Evolutionary conservation across 2,797 vertebrate genomes (phyloP), one percentile per base, ranked within the genome.

Genomic region (Lepilemur septentrionalis): DNA sequence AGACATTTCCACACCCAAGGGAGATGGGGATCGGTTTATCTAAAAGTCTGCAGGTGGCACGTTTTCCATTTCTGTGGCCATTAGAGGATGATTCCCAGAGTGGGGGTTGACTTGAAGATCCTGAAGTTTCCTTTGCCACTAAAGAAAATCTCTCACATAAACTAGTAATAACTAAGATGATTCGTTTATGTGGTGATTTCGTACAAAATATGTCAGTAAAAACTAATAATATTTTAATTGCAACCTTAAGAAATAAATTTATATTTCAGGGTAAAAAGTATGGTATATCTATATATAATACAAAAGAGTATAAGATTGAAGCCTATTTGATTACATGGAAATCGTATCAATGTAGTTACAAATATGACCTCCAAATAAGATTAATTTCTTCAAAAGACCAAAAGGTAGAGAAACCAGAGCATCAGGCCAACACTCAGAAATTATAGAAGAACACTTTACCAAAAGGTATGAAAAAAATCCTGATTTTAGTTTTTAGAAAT

Each of bases 1-100:
- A 94, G 72, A 41, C 59, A 92, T 95, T 88, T 94, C 81, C 83
- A 94, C 55, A 79, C 35, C 69, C 14, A 69, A 59, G 55, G 25
- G 67, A 94, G 89, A 79, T 25, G 43, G 81, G n/a, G 35, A 82
- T 41, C 0, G 2, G 82, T 94, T 97, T 95, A 81, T 95, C 93
- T 95, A 65, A 88, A 90, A 96, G 78, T 72, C 92, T 78, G 35
- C 76, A 83, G 88, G 91, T 82, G 75, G 65, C 65, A 93, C 4
- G 0, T 81, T 96, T 95, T 78, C 92, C 69, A 84, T 70, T 93
- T 96, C 55, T 89, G 72, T 84, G 59, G 67, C 65, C 69, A 46
- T 89, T 80, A 86, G 43, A 59, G 13, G 57, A 83, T 69, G 82
- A 85, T 69, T 91, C 52, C 52, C 28, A 59, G 55, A 32, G 10